Percentiles rank a stretch among this genome's conserved stretches.
These are phyloP conservation scores for Campodea augens DNA, from an alignment of 1,140 invertebrate species.

Conservation along the genomic window DNA sequence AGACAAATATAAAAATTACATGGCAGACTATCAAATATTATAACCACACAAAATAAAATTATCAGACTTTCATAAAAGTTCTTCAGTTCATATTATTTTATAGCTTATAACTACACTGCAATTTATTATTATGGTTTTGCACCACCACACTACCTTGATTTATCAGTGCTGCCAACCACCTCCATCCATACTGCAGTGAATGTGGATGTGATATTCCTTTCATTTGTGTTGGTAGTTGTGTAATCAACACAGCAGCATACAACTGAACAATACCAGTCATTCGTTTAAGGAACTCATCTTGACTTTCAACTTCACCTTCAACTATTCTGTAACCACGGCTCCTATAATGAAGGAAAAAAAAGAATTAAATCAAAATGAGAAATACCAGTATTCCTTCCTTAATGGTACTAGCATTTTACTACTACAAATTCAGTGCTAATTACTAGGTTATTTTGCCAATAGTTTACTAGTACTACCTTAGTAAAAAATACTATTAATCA, in stretches of 20 bases:
- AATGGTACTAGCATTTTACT: neutral
- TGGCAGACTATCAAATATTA: too few species aligned
- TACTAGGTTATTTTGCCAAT: neutral
- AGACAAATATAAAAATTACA: too few species aligned
- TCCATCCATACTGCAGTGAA: constrained; percentile 54
- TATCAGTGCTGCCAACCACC: constrained; percentile 54
- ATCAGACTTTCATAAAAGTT: too few species aligned
- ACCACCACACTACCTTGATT: constrained; percentile 48
- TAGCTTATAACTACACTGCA: too few species aligned
- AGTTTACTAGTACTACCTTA: neutral
- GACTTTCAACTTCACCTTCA: constrained; percentile 48
- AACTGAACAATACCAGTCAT: constrained; percentile 63
- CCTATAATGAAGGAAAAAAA: constrained; percentile 21
- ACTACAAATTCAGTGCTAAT: neutral
- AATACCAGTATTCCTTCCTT: neutral
- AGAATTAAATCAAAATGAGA: neutral
- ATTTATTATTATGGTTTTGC: too few species aligned
- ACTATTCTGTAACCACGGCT: constrained; percentile 33
- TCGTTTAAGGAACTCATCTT: constrained; percentile 61
- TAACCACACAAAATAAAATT: too few species aligned
- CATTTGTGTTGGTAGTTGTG: constrained; percentile 33
- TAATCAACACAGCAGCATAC: constrained; percentile 55
- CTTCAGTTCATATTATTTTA: too few species aligned
- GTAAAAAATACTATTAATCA: neutral
- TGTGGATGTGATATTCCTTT: constrained; percentile 38